Base-by-base conservation (phyloP, 1,140 invertebrate genomes). In the Cataglyphis hispanica region DNA sequence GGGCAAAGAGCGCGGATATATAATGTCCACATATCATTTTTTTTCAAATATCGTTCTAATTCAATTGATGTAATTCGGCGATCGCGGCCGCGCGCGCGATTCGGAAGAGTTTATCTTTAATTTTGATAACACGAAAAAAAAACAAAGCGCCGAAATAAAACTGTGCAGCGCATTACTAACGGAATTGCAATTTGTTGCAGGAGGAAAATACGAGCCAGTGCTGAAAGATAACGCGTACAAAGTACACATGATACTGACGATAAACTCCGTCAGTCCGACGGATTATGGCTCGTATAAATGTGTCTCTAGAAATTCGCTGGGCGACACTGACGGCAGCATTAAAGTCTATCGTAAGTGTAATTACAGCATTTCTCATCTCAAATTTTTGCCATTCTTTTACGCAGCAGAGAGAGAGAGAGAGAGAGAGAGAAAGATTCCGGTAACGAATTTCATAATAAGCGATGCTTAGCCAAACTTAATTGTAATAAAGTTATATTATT, bases 221-320 rank as follows among this genome's bases (percentile, higher is more conserved):
- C 94, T 97, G 46, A 93, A 97, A 60, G 97, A 98, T 92, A 97
- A 96, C 86, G 96, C 96, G 19, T 98, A 98, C 93, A 97, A 97
- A 91, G 97, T 97, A 74, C 96, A 97, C 70, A 97, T 98, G 96
- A 97, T 97, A 88, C 95, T 98, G 13, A 97, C 97, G 27, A 97
- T 98, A 91, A 96, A 96, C 91, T 96, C 96, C 53, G 96, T 98
- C 25, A 96, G 95, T 0, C 92, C 93, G 74, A 93, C 95, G 3
- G 98, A 98, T 93, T 98, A 97, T 91, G 97, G 97, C 40, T 96
- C 96, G 8, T 98, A 98, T 92, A 97, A 97, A 92, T 99, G 98
- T 94, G 97, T 98, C 77, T 98, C 98, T 6, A 98, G 98, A 92
- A 99, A 99, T 94, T 97, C 97, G 4, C 95, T 99, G 10, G 98